These are phyloP conservation scores for Eriosoma lanigerum DNA, from an alignment of 1,140 invertebrate genomes.

Conservation along the genomic window DNA sequence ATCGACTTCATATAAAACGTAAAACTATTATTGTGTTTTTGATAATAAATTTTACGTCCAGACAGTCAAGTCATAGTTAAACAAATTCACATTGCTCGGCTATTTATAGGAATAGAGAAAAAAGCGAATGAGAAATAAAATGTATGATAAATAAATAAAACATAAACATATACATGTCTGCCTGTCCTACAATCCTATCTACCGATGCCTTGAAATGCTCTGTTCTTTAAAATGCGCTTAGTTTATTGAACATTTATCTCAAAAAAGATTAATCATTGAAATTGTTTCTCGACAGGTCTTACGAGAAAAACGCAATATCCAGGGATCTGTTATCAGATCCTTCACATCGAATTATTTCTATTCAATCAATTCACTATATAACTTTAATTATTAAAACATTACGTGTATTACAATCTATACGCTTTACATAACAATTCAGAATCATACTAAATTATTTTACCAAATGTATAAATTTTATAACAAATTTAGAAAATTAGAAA, in stretches of 20 bases:
- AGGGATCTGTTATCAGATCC: constrained; percentile 38
- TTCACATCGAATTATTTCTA: not conserved
- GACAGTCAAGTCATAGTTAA: not conserved
- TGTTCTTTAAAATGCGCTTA: not conserved
- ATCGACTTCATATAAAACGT: not conserved
- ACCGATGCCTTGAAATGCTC: not conserved
- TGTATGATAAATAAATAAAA: constrained; percentile 41
- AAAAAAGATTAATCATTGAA: constrained; percentile 30
- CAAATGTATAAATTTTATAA: too few relatives aligned
- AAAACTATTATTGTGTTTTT: not conserved
- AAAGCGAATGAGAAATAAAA: not conserved
- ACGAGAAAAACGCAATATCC: constrained; percentile 23
- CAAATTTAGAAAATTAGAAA: too few relatives aligned
- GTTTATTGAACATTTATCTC: constrained; percentile 11
- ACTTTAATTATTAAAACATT: too few relatives aligned
- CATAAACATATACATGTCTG: not conserved
- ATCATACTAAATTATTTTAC: too few relatives aligned
- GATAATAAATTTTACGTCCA: constrained; percentile 22
- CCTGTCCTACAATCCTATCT: not conserved
- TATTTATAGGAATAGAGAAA: not conserved
- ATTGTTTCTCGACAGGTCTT: constrained; percentile 7
- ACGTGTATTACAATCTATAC: too few relatives aligned
- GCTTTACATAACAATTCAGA: too few relatives aligned
- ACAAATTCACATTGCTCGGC: not conserved
- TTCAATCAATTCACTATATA: constrained; percentile 10